Evolutionary conservation across 2,113 vertebrate species (phyloP), one percentile per base, ranked within the genome.

Genomic region (Eurypyga helias): DNA sequence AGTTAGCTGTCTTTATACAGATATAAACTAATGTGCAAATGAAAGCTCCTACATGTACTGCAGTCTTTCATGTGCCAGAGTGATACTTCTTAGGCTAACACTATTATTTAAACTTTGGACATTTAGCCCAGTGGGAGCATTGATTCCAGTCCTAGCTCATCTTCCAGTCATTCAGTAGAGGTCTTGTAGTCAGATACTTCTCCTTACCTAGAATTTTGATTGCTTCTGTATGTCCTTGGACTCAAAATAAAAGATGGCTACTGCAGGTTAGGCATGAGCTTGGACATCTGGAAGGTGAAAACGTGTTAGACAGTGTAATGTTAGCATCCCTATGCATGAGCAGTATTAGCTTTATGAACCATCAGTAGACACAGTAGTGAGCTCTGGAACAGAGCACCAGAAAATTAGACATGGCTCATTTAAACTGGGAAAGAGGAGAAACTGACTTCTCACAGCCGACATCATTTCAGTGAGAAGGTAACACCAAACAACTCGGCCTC

Each of bases 341-440:
- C 19, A 41, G n/a, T 45, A 38, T 45, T 36, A 26, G 8, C 33
- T 66, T 60, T 38, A n/a, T 16, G 67, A 66, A n/a, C 9, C 0
- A 0, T 18, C n/a, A 52, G 2, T 9, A 78, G 43, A 57, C 0
- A 2, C 28, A 31, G 29, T 21, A 54, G 45, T 38, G 45, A 85
- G 14, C 21, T 72, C 58, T 36, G 73, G 82, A 66, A 52, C 4
- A 52, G n/a, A 17, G 11, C 13, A 54, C 29, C 26, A 73, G 51
- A 52, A 58, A 45, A 25, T 41, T 41, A 46, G 69, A 36, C 31
- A 61, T 20, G 17, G 26, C 12, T 71, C 25, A 31, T 45, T 28
- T 57, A 57, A 24, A 28, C 12, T 36, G 28, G 49, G 45, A 45
- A 79, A 65, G 51, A 45, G 21, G 14, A 45, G 26, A 78, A 79